Conservation (phyloP, 2,113 vertebrate genomes). For the Mobula birostris region DNA sequence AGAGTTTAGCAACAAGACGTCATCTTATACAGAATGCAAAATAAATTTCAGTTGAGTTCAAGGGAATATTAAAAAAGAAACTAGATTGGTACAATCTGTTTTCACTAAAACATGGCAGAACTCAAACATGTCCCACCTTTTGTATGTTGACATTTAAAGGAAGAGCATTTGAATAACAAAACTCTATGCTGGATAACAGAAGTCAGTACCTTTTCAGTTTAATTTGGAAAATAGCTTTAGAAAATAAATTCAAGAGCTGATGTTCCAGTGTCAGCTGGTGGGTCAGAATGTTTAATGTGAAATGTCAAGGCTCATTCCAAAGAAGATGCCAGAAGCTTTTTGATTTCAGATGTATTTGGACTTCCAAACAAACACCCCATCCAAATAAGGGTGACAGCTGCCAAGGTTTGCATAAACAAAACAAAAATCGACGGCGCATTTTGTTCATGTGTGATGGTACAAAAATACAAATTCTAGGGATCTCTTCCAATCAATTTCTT, state of each 20-base stretch:
- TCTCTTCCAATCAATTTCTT: background rate
- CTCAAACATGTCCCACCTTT: background rate
- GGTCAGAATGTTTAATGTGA: constrained; percentile 18
- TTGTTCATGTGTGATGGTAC: background rate
- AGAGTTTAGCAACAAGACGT: background rate
- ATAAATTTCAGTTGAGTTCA: background rate
- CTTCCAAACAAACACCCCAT: background rate
- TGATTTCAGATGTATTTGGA: constrained; percentile 10
- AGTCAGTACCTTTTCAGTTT: background rate
- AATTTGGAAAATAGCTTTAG: background rate
- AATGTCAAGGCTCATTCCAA: constrained; percentile 8
- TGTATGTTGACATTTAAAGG: background rate
- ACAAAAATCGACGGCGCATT: background rate
- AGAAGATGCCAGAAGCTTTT: constrained; percentile 14
- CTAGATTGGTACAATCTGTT: background rate
- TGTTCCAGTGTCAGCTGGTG: background rate
- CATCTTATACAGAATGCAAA: background rate
- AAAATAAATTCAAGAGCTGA: background rate
- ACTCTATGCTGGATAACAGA: background rate
- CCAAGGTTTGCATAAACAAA: background rate
- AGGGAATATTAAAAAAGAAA: background rate
- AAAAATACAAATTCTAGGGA: background rate
- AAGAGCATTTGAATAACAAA: background rate
- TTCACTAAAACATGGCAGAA: background rate
- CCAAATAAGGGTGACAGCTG: constrained; percentile 3